Evolutionary conservation across 1,140 invertebrate species (phyloP), one percentile per base, ranked within the genome.

Genomic region (Nomia melanderi): DNA sequence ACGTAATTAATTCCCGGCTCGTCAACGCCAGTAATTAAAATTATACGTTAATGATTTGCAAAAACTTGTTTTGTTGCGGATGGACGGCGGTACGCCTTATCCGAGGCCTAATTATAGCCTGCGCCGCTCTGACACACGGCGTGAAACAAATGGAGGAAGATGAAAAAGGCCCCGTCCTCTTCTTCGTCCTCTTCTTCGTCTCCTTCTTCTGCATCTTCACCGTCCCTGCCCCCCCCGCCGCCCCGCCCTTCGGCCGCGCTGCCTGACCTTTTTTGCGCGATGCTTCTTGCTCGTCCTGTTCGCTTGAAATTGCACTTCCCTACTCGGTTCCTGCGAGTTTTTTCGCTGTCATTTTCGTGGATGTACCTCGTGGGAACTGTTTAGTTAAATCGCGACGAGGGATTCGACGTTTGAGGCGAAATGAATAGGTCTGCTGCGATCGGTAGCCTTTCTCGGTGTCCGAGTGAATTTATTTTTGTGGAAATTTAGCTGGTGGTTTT

Each of bases 1-100:
- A 83, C 83, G 87, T 92, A 91, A 92, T 92, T 91, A 91, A 91
- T 92, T 91, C 87, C 72, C 81, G 41, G 73, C 78, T 89, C 84
- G 83, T 87, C 84, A 83, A 87, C 83, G 83, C 67, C 84, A 62
- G 88, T 88, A 91, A 91, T 92, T 92, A 92, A 91, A 91, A 89
- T 90, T 88, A 88, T 88, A 88, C 88, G 80, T 88, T 87, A 84
- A 86, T 88, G 86, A 91, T 90, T 91, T 79, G 84, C 88, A 88
- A 91, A 87, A 91, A 91, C 75, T 89, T 90, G 85, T 90, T 90
- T 89, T 87, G 85, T 88, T 88, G 78, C 70, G 72, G 70, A 84
- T 81, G 81, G 57, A 77, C 78, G 70, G 36, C 66, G 69, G 75
- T 60, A 63, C 74, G 53, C 78, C 84, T 90, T 91, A 91, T 91